Evolutionary conservation across 2,888 invertebrate genomes (phyloP), one percentile per base, ranked within the genome.

Genomic region (Cerastis rubricosa): DNA sequence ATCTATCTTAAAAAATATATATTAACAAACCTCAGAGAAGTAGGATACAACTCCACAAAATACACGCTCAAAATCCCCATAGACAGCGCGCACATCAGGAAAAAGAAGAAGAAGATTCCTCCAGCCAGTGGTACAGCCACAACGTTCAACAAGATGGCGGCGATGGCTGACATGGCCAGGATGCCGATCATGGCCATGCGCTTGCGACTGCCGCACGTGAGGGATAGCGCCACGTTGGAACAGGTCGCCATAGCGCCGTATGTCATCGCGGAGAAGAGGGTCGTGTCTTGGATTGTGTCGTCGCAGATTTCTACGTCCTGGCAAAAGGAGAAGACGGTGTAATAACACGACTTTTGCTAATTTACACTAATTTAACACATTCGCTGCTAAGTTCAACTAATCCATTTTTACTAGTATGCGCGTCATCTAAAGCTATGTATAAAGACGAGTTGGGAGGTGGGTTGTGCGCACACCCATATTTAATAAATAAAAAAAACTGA

Each of bases 1-100:
- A 22, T 22, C 40, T 40, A 12, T 40, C 3, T 64, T 1, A 43
- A n/a, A 8, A 64, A 63, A n/a, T 14, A n/a, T 14, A 63, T 14
- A 7, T 64, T n/a, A 2, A 64, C 64, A 43, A 43, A 64, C 64
- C 96, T 95, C n/a, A 96, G 89, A 65, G 94, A 94, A 25, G 97
- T 96, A 8, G 97, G 96, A 71, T 96, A 96, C 7, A 97, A 88
- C 83, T 97, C 96, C 66, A 97, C 96, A 68, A 96, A 96, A 78
- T 96, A 96, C 0, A 97, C 96, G 72, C 96, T 96, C 59, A 97
- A 85, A 1, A 97, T 92, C 0, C 97, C 97, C 95, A 96, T 96
- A 0, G 94, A 92, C 2, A 96, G 92, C 0, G 96, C 96, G 72
- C 94, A 94, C 78, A 96, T 90, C 12, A 96, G 88, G 84, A 97